Percentiles rank a stretch among this genome's conserved stretches.
phyloP scores from a whole-genome alignment of 2,888 invertebrate species.

The Abscondita cerata region DNA sequence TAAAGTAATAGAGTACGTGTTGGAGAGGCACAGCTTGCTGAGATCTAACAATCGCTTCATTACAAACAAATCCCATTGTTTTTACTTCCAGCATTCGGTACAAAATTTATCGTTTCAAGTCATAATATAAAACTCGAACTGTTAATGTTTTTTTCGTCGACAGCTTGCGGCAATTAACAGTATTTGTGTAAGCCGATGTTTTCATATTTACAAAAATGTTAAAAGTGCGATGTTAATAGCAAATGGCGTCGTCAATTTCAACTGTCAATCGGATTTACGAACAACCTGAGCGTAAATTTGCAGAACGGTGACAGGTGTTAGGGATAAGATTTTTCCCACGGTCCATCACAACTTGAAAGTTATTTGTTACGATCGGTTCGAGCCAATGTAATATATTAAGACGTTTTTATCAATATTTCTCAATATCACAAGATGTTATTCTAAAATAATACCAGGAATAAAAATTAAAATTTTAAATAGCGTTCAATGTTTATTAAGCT shows the following conservation, averaged over 20 bases:
- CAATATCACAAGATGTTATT: slow-evolving; percentile 30
- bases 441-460: not conserved
- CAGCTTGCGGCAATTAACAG: slow-evolving; percentile 22
- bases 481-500: too few species aligned
- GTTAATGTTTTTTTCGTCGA: slow-evolving; percentile 22
- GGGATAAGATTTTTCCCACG: slow-evolving; percentile 52
- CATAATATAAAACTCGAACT: slow-evolving; percentile 22
- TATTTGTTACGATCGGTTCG: slow-evolving; percentile 50
- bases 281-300: slow-evolving; percentile 46
- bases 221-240: slow-evolving; percentile 15
- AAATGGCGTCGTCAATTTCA: slow-evolving; percentile 37
- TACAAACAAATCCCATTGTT: slow-evolving; percentile 38
- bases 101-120: slow-evolving; percentile 24
- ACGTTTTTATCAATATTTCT: slow-evolving; percentile 48
- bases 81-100: slow-evolving; percentile 23
- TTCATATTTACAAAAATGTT: slow-evolving; percentile 14
- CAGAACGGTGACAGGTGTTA: slow-evolving; percentile 50
- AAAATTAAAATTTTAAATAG: not conserved
- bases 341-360: slow-evolving; percentile 53
- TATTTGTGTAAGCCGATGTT: slow-evolving; percentile 9
- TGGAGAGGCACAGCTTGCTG: slow-evolving; percentile 40
- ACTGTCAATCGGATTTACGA: slow-evolving; percentile 47
- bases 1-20: slow-evolving; percentile 41
- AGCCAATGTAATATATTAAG: slow-evolving; percentile 44
- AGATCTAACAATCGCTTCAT: slow-evolving; percentile 38